phyloP scores from a whole-genome alignment of 1,140 invertebrate species.

The Tetramorium alpestre region DNA sequence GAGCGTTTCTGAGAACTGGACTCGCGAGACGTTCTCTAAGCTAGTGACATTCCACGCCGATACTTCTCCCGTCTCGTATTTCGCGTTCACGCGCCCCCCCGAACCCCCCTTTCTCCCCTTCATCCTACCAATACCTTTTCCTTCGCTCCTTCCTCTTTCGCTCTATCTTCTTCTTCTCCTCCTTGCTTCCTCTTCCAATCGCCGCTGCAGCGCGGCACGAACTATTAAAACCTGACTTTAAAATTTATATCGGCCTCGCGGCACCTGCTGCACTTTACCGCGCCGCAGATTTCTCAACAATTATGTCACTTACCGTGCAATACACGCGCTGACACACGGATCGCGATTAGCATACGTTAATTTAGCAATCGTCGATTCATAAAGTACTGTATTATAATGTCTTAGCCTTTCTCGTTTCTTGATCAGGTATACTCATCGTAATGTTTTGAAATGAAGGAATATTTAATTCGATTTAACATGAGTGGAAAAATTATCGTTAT shows the following conservation, averaged over 20 bases:
- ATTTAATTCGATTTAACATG: neutral
- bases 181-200: conserved; percentile 22
- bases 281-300: conserved; percentile 25
- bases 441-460: neutral
- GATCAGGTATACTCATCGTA: neutral
- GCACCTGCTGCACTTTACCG: conserved; percentile 42
- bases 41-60: conserved; percentile 83
- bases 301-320: conserved; percentile 14
- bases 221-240: conserved; percentile 34
- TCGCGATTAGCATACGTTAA: conserved; percentile 28
- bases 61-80: conserved; percentile 82
- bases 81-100: conserved; percentile 68
- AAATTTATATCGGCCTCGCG: conserved; percentile 35
- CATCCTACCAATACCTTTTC: conserved; percentile 5
- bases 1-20: conserved; percentile 81
- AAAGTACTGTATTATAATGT: neutral
- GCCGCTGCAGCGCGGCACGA: neutral
- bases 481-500: neutral
- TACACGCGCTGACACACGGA: neutral
- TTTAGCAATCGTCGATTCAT: conserved; percentile 25
- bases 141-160: conserved; percentile 45
- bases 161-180: neutral
- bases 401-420: conserved; percentile 8
- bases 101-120: neutral
- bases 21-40: conserved; percentile 80